Conservation (phyloP, 2,797 vertebrate species). For the Acrossocheilus wenchowensis region DNA sequence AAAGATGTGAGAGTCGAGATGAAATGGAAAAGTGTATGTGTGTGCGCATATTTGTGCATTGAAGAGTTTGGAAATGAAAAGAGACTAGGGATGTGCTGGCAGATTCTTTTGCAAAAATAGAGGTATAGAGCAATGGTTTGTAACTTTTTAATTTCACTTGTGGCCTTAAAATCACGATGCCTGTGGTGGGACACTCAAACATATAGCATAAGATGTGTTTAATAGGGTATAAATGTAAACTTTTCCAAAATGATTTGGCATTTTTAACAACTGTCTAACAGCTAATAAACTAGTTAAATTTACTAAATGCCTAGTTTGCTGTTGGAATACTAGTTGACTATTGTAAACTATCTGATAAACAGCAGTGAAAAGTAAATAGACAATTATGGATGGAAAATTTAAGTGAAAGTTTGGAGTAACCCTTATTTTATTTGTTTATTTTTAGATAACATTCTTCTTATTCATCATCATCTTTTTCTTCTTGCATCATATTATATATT, state of each 20-base stretch:
- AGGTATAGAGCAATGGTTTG: not conserved
- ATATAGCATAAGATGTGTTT: not conserved
- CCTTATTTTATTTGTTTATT: not conserved
- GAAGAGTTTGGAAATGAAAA: slow-evolving; percentile 1
- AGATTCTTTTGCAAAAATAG: not conserved
- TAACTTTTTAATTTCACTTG: not conserved
- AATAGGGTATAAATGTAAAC: not conserved
- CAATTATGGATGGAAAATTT: too few species aligned
- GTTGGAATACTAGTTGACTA: not conserved
- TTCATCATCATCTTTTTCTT: not conserved
- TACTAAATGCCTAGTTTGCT: not conserved
- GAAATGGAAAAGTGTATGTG: slow-evolving; percentile 28
- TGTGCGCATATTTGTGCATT: not conserved
- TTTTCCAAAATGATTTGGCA: not conserved
- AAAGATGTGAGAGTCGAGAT: slow-evolving; percentile 8
- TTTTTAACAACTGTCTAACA: not conserved
- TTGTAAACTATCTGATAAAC: not conserved
- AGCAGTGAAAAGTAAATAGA: too few species aligned
- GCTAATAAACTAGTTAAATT: not conserved
- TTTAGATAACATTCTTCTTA: not conserved
- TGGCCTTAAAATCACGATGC: not conserved
- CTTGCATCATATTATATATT: not conserved
- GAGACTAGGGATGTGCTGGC: not conserved
- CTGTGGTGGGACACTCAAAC: not conserved
- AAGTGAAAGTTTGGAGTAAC: too few species aligned